Conservation (phyloP, 2,888 invertebrate species). For the Nomada flava region DNA sequence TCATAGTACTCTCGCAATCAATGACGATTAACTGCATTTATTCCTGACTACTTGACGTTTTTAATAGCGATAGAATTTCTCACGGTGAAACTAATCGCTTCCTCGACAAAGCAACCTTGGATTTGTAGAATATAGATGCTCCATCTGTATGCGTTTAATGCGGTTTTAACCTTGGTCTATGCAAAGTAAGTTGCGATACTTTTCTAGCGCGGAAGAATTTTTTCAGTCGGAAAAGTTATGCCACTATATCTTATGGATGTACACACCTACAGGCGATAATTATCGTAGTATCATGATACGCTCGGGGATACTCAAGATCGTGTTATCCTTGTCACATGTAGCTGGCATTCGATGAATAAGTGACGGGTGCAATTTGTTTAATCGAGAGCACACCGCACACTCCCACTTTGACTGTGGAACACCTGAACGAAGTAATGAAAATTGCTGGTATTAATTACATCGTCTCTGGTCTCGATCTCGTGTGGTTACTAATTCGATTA, state of each 20-base stretch:
- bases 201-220: neutral
- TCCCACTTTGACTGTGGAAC: constrained; percentile 11
- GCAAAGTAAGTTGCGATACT: neutral
- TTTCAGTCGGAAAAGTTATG: neutral
- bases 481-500: constrained; percentile 4
- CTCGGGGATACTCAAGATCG: constrained; percentile 1
- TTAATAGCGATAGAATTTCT: constrained; percentile 24
- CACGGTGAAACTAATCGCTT: constrained; percentile 20
- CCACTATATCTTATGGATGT: neutral
- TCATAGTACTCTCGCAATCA: neutral
- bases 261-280: constrained; percentile 9
- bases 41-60: neutral
- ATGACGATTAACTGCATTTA: constrained; percentile 14
- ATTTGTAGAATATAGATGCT: constrained; percentile 11
- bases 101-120: constrained; percentile 31
- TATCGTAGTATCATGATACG: constrained; percentile 17
- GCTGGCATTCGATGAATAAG: constrained; percentile 12
- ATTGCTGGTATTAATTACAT: constrained; percentile 33
- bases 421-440: constrained; percentile 22
- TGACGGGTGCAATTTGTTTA: constrained; percentile 39
- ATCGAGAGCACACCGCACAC: constrained; percentile 3
- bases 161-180: constrained; percentile 15
- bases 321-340: constrained; percentile 36
- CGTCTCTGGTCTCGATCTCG: neutral
- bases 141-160: neutral